Evolutionary conservation across 2,888 invertebrate genomes (phyloP).

Genomic region (Galeruca laticollis): DNA sequence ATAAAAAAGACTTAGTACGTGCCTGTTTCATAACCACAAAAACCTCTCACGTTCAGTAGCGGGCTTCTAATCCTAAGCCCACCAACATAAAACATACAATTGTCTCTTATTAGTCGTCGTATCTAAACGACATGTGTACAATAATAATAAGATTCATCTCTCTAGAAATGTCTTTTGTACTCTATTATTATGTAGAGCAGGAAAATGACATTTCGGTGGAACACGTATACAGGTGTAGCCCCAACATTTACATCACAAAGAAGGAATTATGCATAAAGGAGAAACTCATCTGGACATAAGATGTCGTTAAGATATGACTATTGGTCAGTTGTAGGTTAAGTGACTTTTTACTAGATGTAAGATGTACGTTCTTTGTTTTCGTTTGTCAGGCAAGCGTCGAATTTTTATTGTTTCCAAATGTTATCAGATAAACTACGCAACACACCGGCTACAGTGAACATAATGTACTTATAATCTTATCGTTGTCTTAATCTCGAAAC

Average conservation of each 20-base stretch:
- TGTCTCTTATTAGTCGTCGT: conserved; percentile 60
- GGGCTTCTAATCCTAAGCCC: conserved; percentile 53
- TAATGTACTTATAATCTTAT: not conserved
- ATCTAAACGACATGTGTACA: conserved; percentile 61
- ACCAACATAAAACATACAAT: conserved; percentile 58
- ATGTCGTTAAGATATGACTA: conserved; percentile 59
- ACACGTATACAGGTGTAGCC: conserved; percentile 59
- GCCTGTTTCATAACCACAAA: conserved; percentile 41
- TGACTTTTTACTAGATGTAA: conserved; percentile 33
- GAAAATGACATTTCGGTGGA: conserved; percentile 49
- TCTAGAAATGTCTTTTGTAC: conserved; percentile 41
- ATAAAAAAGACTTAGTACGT: not conserved
- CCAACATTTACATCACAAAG: conserved; percentile 60
- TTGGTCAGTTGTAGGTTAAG: conserved; percentile 42
- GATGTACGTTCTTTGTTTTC: conserved; percentile 30
- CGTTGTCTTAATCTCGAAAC: not conserved
- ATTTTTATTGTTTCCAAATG: conserved; percentile 7
- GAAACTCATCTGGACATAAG: conserved; percentile 57
- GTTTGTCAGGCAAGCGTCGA: conserved; percentile 12
- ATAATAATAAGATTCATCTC: conserved; percentile 57
- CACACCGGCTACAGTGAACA: not conserved
- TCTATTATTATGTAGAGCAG: conserved; percentile 61
- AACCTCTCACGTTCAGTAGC: conserved; percentile 56
- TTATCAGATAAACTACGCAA: conserved; percentile 13
- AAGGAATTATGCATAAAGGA: conserved; percentile 57